Percentiles rank a stretch among this genome's conserved stretches.
Conservation (phyloP, 2,113 vertebrate genomes). For the Oncorhynchus gorbuscha region DNA sequence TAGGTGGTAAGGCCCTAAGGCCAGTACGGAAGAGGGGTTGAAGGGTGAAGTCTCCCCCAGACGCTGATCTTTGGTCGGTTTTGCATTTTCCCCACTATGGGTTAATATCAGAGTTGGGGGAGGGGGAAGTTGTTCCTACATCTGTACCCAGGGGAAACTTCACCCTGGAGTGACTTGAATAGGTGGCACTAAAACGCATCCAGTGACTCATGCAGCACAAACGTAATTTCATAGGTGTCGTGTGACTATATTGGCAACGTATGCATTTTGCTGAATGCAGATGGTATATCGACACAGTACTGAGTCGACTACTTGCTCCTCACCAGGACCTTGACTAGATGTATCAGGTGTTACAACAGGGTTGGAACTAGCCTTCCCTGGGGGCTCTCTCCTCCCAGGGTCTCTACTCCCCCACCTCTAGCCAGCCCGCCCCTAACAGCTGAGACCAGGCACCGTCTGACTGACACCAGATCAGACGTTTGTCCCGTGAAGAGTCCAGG, state of each 20-base stretch:
- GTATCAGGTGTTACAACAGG: too few species aligned
- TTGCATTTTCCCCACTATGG: too few species aligned
- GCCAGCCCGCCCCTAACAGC: neutral
- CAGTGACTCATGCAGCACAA: too few species aligned
- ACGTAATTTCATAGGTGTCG: too few species aligned
- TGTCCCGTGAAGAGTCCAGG: neutral
- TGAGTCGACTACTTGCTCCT: too few species aligned
- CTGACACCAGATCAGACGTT: neutral
- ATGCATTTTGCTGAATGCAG: neutral
- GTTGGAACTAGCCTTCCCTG: neutral
- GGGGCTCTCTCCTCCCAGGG: neutral
- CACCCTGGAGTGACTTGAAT: too few species aligned
- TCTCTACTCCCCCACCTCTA: neutral
- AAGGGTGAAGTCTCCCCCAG: neutral
- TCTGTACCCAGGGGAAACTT: too few species aligned
- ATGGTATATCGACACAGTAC: neutral
- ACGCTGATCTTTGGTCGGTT: neutral
- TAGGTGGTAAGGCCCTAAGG: neutral
- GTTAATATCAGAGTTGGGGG: too few species aligned
- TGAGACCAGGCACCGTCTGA: slow-evolving; percentile 5
- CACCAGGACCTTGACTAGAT: too few species aligned
- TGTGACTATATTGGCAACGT: too few species aligned
- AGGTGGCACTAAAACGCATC: too few species aligned
- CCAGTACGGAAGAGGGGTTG: neutral
- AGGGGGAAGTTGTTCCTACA: too few species aligned